Base-by-base conservation (phyloP, 2,888 invertebrate species). In the Pardosa pseudoannulata region DNA sequence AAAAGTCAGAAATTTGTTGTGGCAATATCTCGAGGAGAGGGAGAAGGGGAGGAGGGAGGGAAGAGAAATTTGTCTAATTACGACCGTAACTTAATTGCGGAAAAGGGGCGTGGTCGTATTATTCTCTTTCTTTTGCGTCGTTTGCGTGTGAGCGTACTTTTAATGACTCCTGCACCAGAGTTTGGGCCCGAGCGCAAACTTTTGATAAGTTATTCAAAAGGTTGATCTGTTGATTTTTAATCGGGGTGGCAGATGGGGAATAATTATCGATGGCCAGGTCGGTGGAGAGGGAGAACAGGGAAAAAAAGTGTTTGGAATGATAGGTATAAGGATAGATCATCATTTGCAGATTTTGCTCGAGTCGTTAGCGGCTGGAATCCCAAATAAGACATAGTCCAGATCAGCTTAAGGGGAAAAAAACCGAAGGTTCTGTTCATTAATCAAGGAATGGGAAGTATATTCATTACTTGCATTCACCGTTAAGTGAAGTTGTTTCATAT, bases 201-300 rank as follows among this genome's bases (percentile, higher is more conserved):
- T 73, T 76, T 76, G 71, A 83, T 82, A 75, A 76, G 70, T 82
- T 82, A 82, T 82, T 82, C 75, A 82, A 75, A 62, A 71, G 68
- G 82, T 46, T 75, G 62, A 70, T 64, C 64, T 71, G 82, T 71
- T 62, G 64, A 82, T 75, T 82, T 80, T 72, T 74, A 75, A 75
- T 82, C 70, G 56, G 28, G 50, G 62, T 19, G 31, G 46, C 75
- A 68, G 39, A 62, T 76, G 81, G 50, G n/a, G 56, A 56, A 56
- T 56, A 56, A 56, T 56, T 23, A 23, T 5, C 23, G 56, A n/a
- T n/a, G 56, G 19, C 23, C 23, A n/a, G n/a, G n/a, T n/a, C n/a
- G n/a, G n/a, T n/a, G n/a, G n/a, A 36, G 36, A 36, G 23, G 56
- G 5, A 56, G 23, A 56, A 56, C n/a, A 56, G 36, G 36, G 36